phyloP scores from a whole-genome alignment of 2,797 vertebrate genomes.

The Lacerta agilis region DNA sequence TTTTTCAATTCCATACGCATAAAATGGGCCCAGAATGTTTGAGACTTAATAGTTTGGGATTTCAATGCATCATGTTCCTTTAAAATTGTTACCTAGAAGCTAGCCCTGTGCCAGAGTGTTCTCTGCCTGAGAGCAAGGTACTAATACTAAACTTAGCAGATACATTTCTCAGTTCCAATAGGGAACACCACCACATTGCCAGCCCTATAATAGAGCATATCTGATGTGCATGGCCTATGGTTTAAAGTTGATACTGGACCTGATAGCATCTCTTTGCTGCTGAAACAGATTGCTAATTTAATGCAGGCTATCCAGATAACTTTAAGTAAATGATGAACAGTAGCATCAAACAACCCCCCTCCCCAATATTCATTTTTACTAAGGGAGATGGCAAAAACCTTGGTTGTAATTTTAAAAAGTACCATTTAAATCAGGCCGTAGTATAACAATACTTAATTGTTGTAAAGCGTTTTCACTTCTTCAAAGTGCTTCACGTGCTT shows the following conservation, averaged over 20 bases:
- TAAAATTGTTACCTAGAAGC: not conserved
- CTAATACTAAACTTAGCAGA: not conserved
- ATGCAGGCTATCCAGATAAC: not conserved
- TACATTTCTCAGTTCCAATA: not conserved
- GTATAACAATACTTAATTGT: not conserved
- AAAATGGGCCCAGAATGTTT: not conserved
- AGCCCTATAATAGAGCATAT: not conserved
- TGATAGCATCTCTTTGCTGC: conserved; percentile 5
- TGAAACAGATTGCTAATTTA: conserved; percentile 67
- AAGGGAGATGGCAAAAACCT: not conserved
- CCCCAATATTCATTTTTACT: not conserved
- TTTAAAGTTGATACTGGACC: not conserved
- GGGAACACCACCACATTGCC: conserved; percentile 1
- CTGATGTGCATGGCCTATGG: conserved; percentile 5
- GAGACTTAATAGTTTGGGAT: not conserved
- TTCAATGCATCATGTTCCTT: not conserved
- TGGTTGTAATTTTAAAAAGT: not conserved
- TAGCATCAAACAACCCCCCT: too few species aligned
- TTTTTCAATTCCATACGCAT: not conserved
- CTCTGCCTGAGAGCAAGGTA: not conserved
- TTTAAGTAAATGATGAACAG: not conserved
- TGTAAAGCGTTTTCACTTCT: not conserved
- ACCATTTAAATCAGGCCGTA: not conserved
- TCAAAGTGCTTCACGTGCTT: not conserved
- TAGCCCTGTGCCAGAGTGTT: accelerated